Evolutionary conservation across 2,113 vertebrate genomes (phyloP), one percentile per base, ranked within the genome.

Genomic region (Cyanocitta stelleri): DNA sequence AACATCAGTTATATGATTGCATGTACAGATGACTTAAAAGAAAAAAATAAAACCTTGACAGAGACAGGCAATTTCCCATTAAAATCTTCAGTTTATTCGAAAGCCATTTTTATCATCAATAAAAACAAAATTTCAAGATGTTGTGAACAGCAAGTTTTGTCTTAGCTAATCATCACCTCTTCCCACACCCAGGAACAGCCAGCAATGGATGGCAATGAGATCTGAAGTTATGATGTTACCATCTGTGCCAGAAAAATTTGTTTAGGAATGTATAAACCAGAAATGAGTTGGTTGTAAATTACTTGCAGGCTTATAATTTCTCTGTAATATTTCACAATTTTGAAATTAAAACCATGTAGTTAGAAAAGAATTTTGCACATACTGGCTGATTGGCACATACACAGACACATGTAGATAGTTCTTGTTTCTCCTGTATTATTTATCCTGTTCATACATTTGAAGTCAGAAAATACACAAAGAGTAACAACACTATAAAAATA

Each of bases 131-230:
- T 92, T 92, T 73, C 85, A 86, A 77, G 79, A 96, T 81, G 59
- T 84, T 89, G 55, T 64, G 64, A 96, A 89, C 73, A 87, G 61
- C 61, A 78, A 93, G 56, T 87, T 97, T 96, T 93, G 73, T 78
- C 85, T 95, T 88, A 85, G 78, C 64, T 93, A 89, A 90, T 95
- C 87, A 77, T 90, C 91, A 95, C 76, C 52, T 93, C 86, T 94
- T 93, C 93, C 91, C 86, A 96, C 89, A 95, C 52, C 52, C 61
- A 86, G 41, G 39, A 96, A 68, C 55, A 95, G 83, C 86, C 89
- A 97, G 89, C 52, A 86, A 90, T 63, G 83, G 76, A 90, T 90
- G 48, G 83, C 55, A 95, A 76, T 59, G 55, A 81, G 24, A 84
- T 84, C 46, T 88, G 61, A 92, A 92, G 64, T 56, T 90, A 95